Evolutionary conservation across 2,888 invertebrate species (phyloP).

Genomic region (Cistogaster globosa): DNA sequence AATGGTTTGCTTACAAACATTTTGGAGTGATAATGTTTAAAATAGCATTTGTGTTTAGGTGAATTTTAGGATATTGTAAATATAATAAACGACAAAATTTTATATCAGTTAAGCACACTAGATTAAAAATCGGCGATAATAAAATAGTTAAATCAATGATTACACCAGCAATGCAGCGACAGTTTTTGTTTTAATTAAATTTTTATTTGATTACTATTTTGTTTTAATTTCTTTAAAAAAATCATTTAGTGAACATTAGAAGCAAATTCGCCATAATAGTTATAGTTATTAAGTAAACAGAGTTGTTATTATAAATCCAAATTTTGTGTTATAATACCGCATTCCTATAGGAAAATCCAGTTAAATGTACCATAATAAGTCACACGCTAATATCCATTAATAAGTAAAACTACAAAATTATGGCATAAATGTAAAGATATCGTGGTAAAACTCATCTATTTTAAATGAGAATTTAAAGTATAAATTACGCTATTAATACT

Average conservation of each 20-base stretch:
- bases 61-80: neutral
- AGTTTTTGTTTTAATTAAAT: no score
- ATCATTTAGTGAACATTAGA: no score
- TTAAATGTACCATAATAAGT: neutral
- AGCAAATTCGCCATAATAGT: no score
- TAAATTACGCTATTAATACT: constrained; percentile 66
- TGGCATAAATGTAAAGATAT: constrained; percentile 13
- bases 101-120: neutral
- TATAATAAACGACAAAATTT: constrained; percentile 38
- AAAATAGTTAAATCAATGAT: no score
- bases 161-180: no score
- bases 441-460: constrained; percentile 67
- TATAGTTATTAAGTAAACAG: no score
- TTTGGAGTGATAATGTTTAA: neutral
- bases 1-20: constrained; percentile 5
- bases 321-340: no score
- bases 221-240: no score
- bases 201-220: no score
- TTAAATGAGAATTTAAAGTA: constrained; percentile 68
- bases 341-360: no score
- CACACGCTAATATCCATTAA: neutral
- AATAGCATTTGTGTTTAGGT: neutral
- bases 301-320: no score
- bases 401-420: neutral
- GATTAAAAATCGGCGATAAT: neutral